Evolutionary conservation across 2,888 invertebrate genomes (phyloP).

Genomic region (Hetaerina titia): DNA sequence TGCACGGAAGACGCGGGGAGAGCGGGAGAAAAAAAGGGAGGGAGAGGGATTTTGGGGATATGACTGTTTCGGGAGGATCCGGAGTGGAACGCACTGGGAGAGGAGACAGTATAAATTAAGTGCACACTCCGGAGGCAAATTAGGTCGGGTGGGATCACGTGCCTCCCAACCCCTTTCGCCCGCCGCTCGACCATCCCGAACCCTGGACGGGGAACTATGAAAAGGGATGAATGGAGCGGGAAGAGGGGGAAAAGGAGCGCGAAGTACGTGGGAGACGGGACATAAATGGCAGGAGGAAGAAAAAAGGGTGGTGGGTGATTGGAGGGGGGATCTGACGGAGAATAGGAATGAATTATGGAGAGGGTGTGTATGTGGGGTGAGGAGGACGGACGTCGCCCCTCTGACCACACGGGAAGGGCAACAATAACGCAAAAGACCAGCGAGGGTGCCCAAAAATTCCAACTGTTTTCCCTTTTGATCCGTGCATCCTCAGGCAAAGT

Average conservation of each 20-base stretch:
- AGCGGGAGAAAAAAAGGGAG: not conserved
- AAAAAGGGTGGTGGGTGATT: not conserved
- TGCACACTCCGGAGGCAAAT: conserved; percentile 39
- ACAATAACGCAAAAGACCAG: conserved; percentile 30
- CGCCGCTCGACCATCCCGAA: not conserved
- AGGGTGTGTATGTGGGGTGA: not conserved
- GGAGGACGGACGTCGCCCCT: not conserved
- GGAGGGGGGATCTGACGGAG: not conserved
- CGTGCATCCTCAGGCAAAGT: too few species aligned
- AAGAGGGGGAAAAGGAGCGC: not conserved
- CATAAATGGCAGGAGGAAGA: not conserved
- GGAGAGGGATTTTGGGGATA: not conserved
- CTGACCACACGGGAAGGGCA: conserved; percentile 19
- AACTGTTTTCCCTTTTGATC: not conserved
- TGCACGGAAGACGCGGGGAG: not conserved
- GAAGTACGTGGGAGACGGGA: not conserved
- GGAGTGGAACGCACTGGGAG: not conserved
- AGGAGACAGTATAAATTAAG: conserved; percentile 28
- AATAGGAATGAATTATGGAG: not conserved
- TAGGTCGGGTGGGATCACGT: conserved; percentile 60
- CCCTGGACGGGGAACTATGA: not conserved
- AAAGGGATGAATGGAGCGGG: not conserved
- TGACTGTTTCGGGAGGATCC: not conserved
- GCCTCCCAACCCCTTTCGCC: not conserved
- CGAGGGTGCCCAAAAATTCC: not conserved